Conservation (phyloP, 2,797 vertebrate genomes). For the Nannoperca australis region DNA sequence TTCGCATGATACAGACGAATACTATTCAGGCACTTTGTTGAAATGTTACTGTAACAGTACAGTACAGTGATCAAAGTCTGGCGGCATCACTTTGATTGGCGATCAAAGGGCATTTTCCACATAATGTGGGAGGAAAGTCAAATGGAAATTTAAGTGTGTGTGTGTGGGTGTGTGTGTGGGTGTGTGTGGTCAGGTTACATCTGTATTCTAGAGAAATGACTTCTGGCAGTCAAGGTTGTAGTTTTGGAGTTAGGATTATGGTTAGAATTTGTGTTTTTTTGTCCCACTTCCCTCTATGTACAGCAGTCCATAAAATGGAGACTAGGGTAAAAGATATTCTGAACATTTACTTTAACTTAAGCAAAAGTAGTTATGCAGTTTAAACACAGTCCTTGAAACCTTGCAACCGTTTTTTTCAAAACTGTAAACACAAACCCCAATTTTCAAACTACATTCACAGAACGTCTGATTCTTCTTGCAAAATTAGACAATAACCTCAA, state of each 20-base stretch:
- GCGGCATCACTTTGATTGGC: background rate
- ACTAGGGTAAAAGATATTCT: background rate
- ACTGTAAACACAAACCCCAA: too few species aligned
- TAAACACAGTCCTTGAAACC: too few species aligned
- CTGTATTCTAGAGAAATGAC: background rate
- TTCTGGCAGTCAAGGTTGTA: background rate
- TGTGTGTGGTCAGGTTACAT: background rate
- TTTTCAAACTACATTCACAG: too few species aligned
- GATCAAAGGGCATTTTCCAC: slow-evolving; percentile 36
- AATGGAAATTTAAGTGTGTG: slow-evolving; percentile 7
- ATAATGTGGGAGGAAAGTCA: slow-evolving; percentile 5
- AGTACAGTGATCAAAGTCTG: slow-evolving; percentile 7
- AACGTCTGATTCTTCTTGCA: too few species aligned
- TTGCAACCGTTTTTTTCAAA: too few species aligned
- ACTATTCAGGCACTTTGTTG: background rate
- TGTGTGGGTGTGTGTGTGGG: background rate
- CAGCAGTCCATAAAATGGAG: background rate
- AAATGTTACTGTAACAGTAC: background rate
- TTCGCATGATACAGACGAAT: background rate
- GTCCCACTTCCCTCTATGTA: background rate
- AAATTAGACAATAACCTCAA: too few species aligned
- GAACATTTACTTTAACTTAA: too few species aligned
- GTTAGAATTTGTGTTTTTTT: background rate
- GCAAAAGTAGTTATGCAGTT: background rate
- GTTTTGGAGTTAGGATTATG: background rate